These are phyloP conservation scores for Pseudomyrmex sp. DNA, from an alignment of 1,140 invertebrate genomes.

Conservation along the genomic window DNA sequence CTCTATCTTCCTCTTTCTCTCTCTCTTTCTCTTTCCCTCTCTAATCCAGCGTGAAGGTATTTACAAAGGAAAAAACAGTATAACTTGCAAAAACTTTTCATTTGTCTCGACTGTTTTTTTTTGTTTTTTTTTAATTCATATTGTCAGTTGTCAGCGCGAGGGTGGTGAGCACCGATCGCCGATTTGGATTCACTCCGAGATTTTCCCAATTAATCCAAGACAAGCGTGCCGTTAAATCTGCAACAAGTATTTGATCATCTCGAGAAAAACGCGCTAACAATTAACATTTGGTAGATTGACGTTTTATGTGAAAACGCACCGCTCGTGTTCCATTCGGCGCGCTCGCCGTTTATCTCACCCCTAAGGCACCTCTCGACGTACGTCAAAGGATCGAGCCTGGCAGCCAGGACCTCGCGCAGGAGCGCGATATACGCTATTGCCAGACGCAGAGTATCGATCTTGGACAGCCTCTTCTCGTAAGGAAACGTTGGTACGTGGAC, in stretches of 20 bases:
- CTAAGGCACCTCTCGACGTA: conserved; percentile 97
- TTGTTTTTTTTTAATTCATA: conserved; percentile 84
- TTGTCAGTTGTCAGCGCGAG: conserved; percentile 92
- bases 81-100: background rate
- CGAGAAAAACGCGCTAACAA: background rate
- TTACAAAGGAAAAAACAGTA: conserved; percentile 77
- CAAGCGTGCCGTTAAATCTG: conserved; percentile 97
- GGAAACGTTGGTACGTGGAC: conserved; percentile 99
- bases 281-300: background rate
- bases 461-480: conserved; percentile 98
- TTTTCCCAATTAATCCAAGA: conserved; percentile 99
- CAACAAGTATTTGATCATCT: conserved; percentile 48
- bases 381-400: conserved; percentile 95
- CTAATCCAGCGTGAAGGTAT: conserved; percentile 74
- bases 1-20: background rate
- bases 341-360: conserved; percentile 94
- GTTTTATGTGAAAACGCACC: conserved; percentile 86
- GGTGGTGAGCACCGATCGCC: conserved; percentile 92
- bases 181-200: conserved; percentile 95
- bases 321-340: conserved; percentile 97
- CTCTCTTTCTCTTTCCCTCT: background rate
- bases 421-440: conserved; percentile 99
- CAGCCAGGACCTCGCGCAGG: conserved; percentile 95
- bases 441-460: conserved; percentile 97
- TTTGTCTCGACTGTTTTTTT: background rate